phyloP scores from a whole-genome alignment of 2,888 invertebrate species.

The Ornithoptera priamus region DNA sequence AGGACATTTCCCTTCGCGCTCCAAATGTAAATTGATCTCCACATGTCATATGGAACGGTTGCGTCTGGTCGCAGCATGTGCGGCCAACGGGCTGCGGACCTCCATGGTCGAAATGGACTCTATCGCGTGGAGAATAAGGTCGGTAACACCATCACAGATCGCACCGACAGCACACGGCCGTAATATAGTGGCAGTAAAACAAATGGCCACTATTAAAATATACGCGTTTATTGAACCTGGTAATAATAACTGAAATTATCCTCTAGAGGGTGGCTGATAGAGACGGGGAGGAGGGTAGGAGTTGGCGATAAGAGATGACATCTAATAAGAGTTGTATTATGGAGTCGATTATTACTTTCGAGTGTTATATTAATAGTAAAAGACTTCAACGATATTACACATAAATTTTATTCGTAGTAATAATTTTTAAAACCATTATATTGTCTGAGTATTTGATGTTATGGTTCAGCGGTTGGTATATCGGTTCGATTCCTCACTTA shows the following conservation, averaged over 20 bases:
- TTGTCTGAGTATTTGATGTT: too few relatives aligned
- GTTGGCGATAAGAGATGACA: neutral
- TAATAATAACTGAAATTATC: conserved; percentile 22
- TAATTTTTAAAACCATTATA: too few relatives aligned
- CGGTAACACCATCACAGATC: neutral
- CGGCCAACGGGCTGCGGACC: conserved; percentile 2
- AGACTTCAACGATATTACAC: too few relatives aligned
- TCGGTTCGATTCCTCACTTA: too few relatives aligned
- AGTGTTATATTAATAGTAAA: too few relatives aligned
- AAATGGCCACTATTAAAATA: conserved; percentile 26
- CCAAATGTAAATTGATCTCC: conserved; percentile 22
- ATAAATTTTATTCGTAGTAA: too few relatives aligned
- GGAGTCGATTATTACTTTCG: too few relatives aligned
- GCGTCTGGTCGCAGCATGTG: conserved; percentile 26
- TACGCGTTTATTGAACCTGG: conserved; percentile 25
- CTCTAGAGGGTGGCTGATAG: neutral
- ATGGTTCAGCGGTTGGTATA: too few relatives aligned
- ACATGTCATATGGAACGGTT: conserved; percentile 16
- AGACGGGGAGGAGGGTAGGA: neutral
- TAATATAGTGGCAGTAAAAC: conserved; percentile 23
- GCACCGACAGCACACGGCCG: conserved; percentile 5
- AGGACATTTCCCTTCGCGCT: conserved; percentile 1
- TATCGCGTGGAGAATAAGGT: conserved; percentile 1
- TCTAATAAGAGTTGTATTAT: too few relatives aligned
- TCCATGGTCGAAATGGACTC: neutral